Base-by-base conservation (phyloP, 2,797 vertebrate genomes). In the Gambelia wislizenii region DNA sequence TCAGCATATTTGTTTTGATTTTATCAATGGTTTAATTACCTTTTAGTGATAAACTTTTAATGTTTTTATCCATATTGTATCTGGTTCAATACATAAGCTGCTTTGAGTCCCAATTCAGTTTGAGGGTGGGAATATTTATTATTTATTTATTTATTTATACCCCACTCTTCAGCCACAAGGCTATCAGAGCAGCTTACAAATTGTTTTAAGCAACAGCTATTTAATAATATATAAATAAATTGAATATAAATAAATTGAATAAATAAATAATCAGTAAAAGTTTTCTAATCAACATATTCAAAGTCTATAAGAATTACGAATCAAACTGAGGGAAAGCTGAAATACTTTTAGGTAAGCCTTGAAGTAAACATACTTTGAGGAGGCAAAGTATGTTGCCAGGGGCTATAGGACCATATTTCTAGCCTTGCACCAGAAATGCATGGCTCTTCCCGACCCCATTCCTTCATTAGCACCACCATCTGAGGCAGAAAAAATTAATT, bases 41-140 rank as follows among this genome's bases (percentile, higher is more conserved):
- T 59, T 59, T 59, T 59, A 59, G 25, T 8, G 49, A 75, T 81
- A 89, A 86, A 89, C 92, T 93, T 94, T 95, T 96, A 92, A 92
- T 92, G 8, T 49, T 49, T 9, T 49, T 49, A 49, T n/a, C n/a
- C n/a, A n/a, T 49, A 10, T 10, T 49, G 12, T 10, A 49, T 49
- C 49, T 49, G 49, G 7, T 49, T 49, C 8, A 49, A 10, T 49
- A 49, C 49, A 49, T 49, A 49, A 49, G 47, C 47, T 49, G 47
- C 47, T 49, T 6, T 49, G 47, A 49, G 47, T 49, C 47, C 47
- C 10, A 49, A 49, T 9, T 49, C 47, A 49, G 47, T 6, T 49
- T 49, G 47, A 9, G 47, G 47, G 47, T 49, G 47, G n/a, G n/a
- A n/a, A n/a, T n/a, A n/a, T n/a, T n/a, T n/a, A n/a, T n/a, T n/a